A percentile compares a stretch with the other conserved stretches of the same genome.
These are phyloP conservation scores for Muraenolepis orangiensis DNA, from an alignment of 2,797 vertebrate genomes.

Conservation along the genomic window DNA sequence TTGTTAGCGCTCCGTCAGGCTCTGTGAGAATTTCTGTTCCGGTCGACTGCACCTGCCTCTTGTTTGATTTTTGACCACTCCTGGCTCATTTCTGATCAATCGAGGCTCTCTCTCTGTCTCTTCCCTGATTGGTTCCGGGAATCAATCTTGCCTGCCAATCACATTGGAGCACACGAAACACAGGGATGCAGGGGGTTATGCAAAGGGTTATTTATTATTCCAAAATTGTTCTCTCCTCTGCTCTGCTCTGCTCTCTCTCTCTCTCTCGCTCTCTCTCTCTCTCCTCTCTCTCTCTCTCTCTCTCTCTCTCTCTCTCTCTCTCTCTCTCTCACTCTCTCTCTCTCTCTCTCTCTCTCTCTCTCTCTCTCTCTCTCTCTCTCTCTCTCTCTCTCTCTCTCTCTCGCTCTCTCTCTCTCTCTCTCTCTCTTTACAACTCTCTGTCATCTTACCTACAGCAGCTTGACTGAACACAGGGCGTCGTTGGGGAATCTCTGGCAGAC, in stretches of 20 bases:
- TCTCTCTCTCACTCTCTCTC: background rate
- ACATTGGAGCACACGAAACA: background rate
- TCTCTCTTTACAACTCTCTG: background rate
- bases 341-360: background rate
- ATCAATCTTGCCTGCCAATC: background rate
- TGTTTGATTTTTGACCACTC: background rate
- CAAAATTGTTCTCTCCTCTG: background rate
- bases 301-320: background rate
- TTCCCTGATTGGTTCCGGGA: background rate
- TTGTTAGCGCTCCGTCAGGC: background rate
- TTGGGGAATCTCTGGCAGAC: background rate
- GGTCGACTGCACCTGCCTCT: background rate
- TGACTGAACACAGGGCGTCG: background rate
- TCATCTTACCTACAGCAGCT: background rate
- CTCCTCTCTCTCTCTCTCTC: no score
- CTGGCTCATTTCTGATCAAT: background rate
- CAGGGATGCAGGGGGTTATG: background rate
- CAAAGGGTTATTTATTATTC: background rate
- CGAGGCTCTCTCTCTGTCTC: background rate
- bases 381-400: background rate
- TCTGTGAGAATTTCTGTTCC: background rate
- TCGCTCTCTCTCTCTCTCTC: background rate
- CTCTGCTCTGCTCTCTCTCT: background rate
- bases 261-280: no score
- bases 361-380: background rate